Percentiles rank a stretch among this genome's conserved stretches.
Evolutionary conservation across 1,140 invertebrate species (phyloP).

Genomic region (Monochamus saltuarius): DNA sequence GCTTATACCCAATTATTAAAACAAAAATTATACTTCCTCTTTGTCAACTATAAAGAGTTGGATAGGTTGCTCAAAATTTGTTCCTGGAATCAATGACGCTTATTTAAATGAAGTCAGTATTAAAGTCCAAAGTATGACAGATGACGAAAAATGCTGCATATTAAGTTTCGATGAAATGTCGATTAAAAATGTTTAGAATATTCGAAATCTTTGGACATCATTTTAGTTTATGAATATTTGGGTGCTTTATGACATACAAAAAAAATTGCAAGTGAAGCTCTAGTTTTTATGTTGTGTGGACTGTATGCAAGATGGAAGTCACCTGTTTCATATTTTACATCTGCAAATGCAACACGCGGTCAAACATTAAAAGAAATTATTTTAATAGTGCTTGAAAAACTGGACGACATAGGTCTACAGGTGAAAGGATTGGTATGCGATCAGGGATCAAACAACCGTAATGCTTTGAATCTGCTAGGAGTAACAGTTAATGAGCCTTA

Average conservation of each 20-base stretch:
- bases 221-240: conserved; percentile 32
- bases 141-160: conserved; percentile 20
- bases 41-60: too few species aligned
- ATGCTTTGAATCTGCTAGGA: too few species aligned
- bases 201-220: conserved; percentile 19
- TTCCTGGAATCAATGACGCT: too few species aligned
- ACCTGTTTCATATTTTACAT: conserved; percentile 24
- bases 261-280: conserved; percentile 17
- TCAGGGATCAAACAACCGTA: too few species aligned
- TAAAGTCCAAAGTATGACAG: neutral
- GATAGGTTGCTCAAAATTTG: too few species aligned
- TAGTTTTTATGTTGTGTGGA: conserved; percentile 25
- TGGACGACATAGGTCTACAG: neutral
- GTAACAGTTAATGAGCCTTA: conserved; percentile 16
- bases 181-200: conserved; percentile 29
- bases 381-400: neutral
- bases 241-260: conserved; percentile 16
- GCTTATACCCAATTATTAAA: too few species aligned
- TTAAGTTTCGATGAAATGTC: conserved; percentile 28
- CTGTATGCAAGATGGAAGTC: conserved; percentile 25
- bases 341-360: neutral
- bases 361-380: conserved; percentile 16
- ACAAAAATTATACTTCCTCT: too few species aligned
- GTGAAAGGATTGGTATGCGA: conserved; percentile 14
- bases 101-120: too few species aligned